Base-by-base conservation (phyloP, 1,140 invertebrate species). In the Drosophila malerkotliana region DNA sequence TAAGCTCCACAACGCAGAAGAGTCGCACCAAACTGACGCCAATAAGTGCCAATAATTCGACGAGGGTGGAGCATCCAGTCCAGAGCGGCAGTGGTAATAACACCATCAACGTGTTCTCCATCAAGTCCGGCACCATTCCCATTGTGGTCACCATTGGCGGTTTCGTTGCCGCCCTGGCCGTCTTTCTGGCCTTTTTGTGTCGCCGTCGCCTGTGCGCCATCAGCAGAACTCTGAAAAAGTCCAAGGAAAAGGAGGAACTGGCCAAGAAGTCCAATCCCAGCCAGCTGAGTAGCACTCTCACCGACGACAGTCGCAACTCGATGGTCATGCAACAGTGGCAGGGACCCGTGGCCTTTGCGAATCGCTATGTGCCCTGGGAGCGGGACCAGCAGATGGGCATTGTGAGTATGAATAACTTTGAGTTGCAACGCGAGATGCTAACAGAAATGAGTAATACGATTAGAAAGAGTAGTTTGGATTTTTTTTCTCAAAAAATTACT, bases 301-400 rank as follows among this genome's bases (percentile, higher is more conserved):
- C 76, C 39, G 87, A 91, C 56, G 87, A 91, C 37, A 90, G 90
- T 48, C 83, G 81, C 37, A 92, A 92, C 58, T 91, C 91, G 53
- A 92, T 92, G 89, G 90, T 91, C 4, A 59, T 96, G 85, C 95
- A 95, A 72, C 94, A 95, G 72, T 97, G 96, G 96, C 93, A 94
- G 57, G 94, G 95, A 14, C 95, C 95, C 5, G 94, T 95, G 73
- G 95, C 95, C 14, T 94, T 95, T 73, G 95, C 93, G 69, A 97
- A 97, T 93, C 93, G 96, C 69, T 97, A 97, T 89, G 96, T 97
- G 63, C 94, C 95, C 32, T 97, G 96, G 95, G 94, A 95, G 37
- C 93, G 93, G 10, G 95, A 96, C 77, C 93, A 93, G 83, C 92
- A 92, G 77, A 92, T 93, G 32, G 63, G 37, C 39, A 75, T 84